Conservation (phyloP, 2,797 vertebrate species). For the Aplochiton taeniatus region DNA sequence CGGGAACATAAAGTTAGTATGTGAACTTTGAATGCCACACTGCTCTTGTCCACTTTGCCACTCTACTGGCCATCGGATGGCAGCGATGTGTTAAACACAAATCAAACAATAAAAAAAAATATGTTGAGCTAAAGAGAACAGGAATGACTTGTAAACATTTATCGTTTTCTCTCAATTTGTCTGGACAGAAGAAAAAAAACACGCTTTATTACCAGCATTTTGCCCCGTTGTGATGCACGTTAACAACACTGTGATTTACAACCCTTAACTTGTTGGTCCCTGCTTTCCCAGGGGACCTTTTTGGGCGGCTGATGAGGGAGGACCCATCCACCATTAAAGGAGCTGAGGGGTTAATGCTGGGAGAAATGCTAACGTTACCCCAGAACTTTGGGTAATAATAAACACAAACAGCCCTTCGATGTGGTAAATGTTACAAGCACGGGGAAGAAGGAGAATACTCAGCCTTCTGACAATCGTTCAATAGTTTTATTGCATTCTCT, state of each 20-base stretch:
- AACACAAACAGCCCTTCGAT: no score
- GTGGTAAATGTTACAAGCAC: background rate
- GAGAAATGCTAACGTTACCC: constrained; percentile 97
- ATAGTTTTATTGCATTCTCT: no score
- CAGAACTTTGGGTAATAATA: constrained; percentile 97
- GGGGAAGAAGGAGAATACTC: background rate
- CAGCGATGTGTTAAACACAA: no score
- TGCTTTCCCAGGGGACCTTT: constrained; percentile 81
- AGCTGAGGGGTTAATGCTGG: constrained; percentile 91
- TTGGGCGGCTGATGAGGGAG: constrained; percentile 89
- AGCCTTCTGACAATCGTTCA: no score
- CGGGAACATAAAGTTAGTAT: constrained; percentile 5
- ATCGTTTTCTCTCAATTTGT: no score
- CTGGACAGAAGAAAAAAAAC: no score
- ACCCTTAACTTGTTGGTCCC: background rate
- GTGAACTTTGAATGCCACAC: constrained; percentile 4
- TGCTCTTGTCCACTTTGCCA: background rate
- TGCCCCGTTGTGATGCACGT: background rate
- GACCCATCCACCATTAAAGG: constrained; percentile 96
- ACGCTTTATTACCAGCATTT: background rate
- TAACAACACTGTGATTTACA: background rate
- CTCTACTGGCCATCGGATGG: background rate
- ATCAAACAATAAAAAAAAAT: no score
- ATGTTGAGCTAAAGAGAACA: no score
- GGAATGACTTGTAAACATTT: background rate